phyloP scores from a whole-genome alignment of 2,797 vertebrate species.

The Sebastes hubbsi region DNA sequence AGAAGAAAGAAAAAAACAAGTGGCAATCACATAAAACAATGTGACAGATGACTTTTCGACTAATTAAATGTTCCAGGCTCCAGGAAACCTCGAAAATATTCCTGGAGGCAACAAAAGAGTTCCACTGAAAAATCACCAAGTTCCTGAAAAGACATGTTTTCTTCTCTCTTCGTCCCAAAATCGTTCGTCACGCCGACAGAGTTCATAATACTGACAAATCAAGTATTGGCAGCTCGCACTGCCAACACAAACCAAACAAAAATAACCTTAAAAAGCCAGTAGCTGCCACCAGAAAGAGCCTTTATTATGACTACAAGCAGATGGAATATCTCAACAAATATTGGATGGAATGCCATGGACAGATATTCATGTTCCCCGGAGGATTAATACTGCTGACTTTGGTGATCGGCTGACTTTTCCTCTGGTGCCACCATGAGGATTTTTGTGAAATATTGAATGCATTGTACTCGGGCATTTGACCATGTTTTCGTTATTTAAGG shows the following conservation, averaged over 20 bases:
- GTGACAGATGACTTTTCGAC: slow-evolving; percentile 33
- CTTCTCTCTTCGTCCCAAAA: neutral
- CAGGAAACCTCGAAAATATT: slow-evolving; percentile 31
- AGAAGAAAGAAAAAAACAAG: neutral
- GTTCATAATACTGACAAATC: neutral
- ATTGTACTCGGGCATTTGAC: too few relatives aligned
- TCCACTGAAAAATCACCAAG: slow-evolving; percentile 7
- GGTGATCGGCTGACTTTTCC: neutral
- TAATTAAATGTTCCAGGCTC: slow-evolving; percentile 19
- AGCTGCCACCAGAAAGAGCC: neutral
- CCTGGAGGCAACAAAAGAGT: neutral
- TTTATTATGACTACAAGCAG: neutral
- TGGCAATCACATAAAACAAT: slow-evolving; percentile 15
- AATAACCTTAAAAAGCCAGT: neutral
- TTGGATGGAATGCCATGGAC: neutral
- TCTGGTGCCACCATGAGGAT: too few relatives aligned
- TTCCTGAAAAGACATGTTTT: slow-evolving; percentile 1
- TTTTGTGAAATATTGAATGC: too few relatives aligned
- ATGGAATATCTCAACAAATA: neutral
- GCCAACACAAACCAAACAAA: neutral
- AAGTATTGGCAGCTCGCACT: neutral
- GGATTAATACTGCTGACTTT: neutral
- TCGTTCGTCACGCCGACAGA: neutral
- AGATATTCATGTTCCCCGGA: neutral
- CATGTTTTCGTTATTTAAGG: too few relatives aligned